Conservation (phyloP, 2,113 vertebrate genomes). For the Amblyornis subalaris region DNA sequence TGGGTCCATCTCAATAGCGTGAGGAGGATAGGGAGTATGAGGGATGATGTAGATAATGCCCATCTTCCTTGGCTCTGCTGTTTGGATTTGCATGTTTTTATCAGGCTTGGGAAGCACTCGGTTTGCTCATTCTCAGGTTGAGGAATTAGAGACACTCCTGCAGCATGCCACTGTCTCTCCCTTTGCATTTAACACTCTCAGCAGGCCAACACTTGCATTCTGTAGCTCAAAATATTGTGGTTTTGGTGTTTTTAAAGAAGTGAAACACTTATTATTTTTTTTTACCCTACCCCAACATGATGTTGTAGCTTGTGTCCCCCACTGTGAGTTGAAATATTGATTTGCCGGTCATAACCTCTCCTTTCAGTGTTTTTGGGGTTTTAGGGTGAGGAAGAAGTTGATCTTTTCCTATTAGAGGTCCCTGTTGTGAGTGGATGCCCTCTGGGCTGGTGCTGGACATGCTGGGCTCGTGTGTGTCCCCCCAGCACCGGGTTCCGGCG, state of each 20-base stretch:
- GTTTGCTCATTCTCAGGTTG: rapidly evolving
- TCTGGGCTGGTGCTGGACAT: rapidly evolving
- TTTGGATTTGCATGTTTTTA: background rate
- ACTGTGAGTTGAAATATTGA: background rate
- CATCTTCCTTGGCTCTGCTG: background rate
- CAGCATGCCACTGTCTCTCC: background rate
- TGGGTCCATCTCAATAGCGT: rapidly evolving
- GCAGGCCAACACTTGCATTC: background rate
- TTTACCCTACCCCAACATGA: rapidly evolving
- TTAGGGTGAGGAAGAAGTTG: background rate
- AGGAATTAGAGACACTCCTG: background rate
- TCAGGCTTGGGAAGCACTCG: background rate
- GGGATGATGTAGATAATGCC: background rate
- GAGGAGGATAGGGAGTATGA: background rate
- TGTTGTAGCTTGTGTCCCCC: rapidly evolving
- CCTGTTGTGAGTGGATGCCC: background rate
- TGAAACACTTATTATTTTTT: background rate
- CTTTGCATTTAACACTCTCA: background rate
- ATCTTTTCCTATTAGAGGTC: background rate
- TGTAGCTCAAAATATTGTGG: background rate
- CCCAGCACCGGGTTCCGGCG: rapidly evolving
- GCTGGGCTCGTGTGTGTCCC: rapidly evolving
- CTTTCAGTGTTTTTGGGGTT: background rate
- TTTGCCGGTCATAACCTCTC: background rate
- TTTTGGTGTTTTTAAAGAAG: background rate